Evolutionary conservation across 2,113 vertebrate species (phyloP).

Genomic region (Chaetodon trifascialis): DNA sequence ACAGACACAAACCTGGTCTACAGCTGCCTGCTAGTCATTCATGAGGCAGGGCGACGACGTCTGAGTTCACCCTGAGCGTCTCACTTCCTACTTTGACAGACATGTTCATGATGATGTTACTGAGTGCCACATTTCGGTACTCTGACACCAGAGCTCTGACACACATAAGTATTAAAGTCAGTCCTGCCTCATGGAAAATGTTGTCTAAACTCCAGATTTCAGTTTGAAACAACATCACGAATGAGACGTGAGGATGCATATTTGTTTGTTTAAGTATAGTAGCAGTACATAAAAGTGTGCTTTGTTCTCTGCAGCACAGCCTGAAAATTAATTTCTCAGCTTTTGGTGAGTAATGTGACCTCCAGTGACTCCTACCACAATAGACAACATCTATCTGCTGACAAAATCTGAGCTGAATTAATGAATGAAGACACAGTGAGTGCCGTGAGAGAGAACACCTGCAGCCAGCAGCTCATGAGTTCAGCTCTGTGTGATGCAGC

Average conservation of each 20-base stretch:
- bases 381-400: conserved; percentile 79
- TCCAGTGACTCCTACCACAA: conserved; percentile 67
- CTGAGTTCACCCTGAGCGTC: conserved; percentile 28
- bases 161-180: background rate
- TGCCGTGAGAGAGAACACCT: conserved; percentile 81
- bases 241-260: conserved; percentile 27
- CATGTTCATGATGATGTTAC: conserved; percentile 41
- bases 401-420: conserved; percentile 86
- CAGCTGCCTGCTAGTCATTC: conserved; percentile 82
- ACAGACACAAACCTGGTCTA: conserved; percentile 84
- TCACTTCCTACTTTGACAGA: conserved; percentile 36
- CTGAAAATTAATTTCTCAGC: conserved; percentile 72
- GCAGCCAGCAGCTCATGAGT: conserved; percentile 68
- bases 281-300: conserved; percentile 28
- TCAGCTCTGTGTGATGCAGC: conserved; percentile 1
- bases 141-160: background rate
- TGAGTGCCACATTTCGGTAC: conserved; percentile 24
- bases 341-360: conserved; percentile 68
- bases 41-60: conserved; percentile 71
- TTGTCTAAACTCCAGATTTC: conserved; percentile 1
- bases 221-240: conserved; percentile 5
- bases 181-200: background rate
- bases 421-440: conserved; percentile 81
- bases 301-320: conserved; percentile 56
- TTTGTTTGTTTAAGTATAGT: conserved; percentile 48